Percentiles rank a stretch among this genome's conserved stretches.
These are phyloP conservation scores for Trichonephila clavipes DNA, from an alignment of 1,140 invertebrate species.

Conservation along the genomic window DNA sequence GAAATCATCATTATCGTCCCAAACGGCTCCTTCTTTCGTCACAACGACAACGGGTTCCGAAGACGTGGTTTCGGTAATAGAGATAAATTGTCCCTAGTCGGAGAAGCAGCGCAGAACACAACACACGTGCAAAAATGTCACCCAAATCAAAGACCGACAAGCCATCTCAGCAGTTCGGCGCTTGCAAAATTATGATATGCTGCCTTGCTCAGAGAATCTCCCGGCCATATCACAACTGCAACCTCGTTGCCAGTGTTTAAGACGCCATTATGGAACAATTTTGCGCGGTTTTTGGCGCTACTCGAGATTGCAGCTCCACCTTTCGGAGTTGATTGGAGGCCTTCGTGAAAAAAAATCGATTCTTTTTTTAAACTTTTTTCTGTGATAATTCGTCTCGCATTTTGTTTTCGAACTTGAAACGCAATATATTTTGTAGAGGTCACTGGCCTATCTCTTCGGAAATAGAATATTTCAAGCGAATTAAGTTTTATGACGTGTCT, in stretches of 20 bases:
- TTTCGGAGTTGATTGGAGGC: background rate
- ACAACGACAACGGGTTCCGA: constrained; percentile 39
- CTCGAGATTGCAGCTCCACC: constrained; percentile 34
- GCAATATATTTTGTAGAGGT: background rate
- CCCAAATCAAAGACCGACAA: constrained; percentile 27
- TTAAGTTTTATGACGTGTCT: too few species aligned
- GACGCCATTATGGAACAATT: constrained; percentile 57
- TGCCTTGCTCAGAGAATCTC: constrained; percentile 31
- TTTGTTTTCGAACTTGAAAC: background rate
- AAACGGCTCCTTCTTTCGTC: constrained; percentile 35
- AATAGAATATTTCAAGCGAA: too few species aligned
- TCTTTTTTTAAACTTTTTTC: background rate
- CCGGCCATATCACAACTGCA: constrained; percentile 36
- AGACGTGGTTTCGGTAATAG: constrained; percentile 57
- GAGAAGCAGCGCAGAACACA: constrained; percentile 42
- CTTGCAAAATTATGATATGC: background rate
- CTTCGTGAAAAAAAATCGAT: constrained; percentile 9
- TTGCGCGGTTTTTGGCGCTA: constrained; percentile 7
- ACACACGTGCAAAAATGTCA: constrained; percentile 59
- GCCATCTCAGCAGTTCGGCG: background rate
- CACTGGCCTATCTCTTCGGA: background rate
- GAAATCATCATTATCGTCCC: constrained; percentile 61
- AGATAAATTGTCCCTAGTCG: constrained; percentile 45
- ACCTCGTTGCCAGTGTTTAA: constrained; percentile 52
- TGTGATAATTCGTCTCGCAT: background rate